These are phyloP conservation scores for Hypocryptadius cinnamomeus DNA, from an alignment of 2,113 vertebrate genomes.

Conservation along the genomic window DNA sequence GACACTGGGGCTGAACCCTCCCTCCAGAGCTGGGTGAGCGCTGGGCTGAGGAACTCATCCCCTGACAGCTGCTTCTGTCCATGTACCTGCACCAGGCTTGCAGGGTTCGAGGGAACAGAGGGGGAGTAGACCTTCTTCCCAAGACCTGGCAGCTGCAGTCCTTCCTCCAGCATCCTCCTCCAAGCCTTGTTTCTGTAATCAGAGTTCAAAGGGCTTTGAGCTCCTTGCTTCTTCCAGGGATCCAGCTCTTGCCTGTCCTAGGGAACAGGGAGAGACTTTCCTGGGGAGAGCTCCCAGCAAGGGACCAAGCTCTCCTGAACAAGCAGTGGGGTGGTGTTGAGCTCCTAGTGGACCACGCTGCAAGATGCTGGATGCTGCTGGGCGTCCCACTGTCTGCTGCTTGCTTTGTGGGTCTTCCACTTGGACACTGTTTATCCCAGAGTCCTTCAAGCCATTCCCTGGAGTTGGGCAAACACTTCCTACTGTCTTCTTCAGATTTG, in stretches of 20 bases:
- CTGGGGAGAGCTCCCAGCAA: neutral
- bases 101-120: neutral
- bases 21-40: neutral
- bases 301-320: neutral
- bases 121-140: neutral
- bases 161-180: slow-evolving; percentile 2
- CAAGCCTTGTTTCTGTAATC: neutral
- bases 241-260: neutral
- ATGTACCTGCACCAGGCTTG: neutral
- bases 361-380: neutral
- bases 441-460: neutral
- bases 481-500: neutral
- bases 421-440: neutral
- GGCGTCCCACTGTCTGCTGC: neutral
- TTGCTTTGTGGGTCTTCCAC: neutral
- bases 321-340: neutral
- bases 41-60: neutral
- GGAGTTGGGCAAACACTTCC: neutral
- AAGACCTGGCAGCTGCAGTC: neutral
- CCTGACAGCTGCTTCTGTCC: neutral
- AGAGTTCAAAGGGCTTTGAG: neutral
- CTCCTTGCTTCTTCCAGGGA: neutral
- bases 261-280: neutral
- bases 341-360: neutral
- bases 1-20: neutral